These are phyloP conservation scores for Caenorhabditis sp. DNA, from an alignment of 2,888 invertebrate species.

Conservation along the genomic window DNA sequence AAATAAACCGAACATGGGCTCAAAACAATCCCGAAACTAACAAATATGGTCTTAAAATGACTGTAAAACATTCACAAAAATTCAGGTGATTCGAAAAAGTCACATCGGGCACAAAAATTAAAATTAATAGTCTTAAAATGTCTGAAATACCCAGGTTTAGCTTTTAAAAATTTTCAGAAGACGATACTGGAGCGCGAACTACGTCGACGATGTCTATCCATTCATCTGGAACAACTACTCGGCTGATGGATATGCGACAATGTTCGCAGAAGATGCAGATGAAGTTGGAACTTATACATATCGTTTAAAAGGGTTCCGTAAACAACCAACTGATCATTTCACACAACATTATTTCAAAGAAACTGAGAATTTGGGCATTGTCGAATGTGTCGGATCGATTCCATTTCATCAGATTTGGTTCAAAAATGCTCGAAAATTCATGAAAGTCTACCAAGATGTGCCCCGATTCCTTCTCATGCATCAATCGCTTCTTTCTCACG, in stretches of 20 bases:
- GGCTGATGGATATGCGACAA: conserved; percentile 76
- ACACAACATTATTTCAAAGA: too few species aligned
- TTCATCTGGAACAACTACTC: conserved; percentile 73
- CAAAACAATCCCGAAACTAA: too few species aligned
- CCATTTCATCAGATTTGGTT: conserved; percentile 77
- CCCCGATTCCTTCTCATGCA: conserved; percentile 88
- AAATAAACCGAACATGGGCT: too few species aligned
- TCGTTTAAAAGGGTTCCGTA: conserved; percentile 84
- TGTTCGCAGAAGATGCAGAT: conserved; percentile 87
- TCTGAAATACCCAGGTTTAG: too few species aligned
- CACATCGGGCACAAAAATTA: too few species aligned
- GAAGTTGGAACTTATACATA: conserved; percentile 85
- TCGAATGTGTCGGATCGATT: conserved; percentile 79
- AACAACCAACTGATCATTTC: conserved; percentile 88
- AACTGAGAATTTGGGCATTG: conserved; percentile 76
- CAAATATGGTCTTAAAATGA: too few species aligned
- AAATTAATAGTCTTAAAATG: too few species aligned
- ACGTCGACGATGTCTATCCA: conserved; percentile 74
- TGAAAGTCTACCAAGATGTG: conserved; percentile 77
- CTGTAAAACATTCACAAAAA: too few species aligned
- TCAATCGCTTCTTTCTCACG: conserved; percentile 86
- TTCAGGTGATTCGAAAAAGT: too few species aligned
- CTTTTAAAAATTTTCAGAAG: too few species aligned
- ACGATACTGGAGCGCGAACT: conserved; percentile 65
- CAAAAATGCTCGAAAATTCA: conserved; percentile 75